Conservation (phyloP, 2,113 vertebrate species). For the Tenrec ecaudatus region DNA sequence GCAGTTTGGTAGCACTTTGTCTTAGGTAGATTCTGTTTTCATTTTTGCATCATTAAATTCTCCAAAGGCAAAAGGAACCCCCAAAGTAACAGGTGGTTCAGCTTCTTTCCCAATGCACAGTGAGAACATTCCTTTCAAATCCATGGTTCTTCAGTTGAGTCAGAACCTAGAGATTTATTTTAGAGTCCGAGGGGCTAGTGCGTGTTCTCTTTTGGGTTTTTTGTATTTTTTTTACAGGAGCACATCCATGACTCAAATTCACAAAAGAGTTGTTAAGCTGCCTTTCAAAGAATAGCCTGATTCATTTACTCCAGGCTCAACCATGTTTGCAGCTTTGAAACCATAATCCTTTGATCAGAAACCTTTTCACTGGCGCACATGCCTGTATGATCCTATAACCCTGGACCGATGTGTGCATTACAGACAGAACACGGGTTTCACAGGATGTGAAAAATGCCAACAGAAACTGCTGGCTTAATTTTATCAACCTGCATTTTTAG, state of each 20-base stretch:
- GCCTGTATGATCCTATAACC: conserved; percentile 77
- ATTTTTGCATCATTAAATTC: background rate
- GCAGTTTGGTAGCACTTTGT: background rate
- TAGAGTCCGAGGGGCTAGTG: background rate
- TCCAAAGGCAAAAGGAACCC: background rate
- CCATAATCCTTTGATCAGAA: conserved; percentile 81
- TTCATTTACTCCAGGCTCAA: conserved; percentile 82
- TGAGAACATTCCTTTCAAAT: background rate
- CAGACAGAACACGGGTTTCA: conserved; percentile 75
- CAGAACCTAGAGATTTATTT: background rate
- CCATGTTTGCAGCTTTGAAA: conserved; percentile 79
- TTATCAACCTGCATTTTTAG: conserved; percentile 19
- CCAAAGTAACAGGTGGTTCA: background rate
- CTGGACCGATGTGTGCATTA: conserved; percentile 75
- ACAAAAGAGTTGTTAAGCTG: background rate
- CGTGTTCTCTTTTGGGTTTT: background rate
- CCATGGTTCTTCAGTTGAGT: background rate
- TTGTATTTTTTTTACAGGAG: background rate
- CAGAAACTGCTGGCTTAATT: conserved; percentile 32
- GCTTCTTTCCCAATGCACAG: background rate
- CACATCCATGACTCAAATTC: background rate
- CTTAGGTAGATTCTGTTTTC: background rate
- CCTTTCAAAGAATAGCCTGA: conserved; percentile 77
- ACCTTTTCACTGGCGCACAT: conserved; percentile 76
- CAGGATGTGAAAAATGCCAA: conserved; percentile 5